A percentile compares a stretch with the other conserved stretches of the same genome.
These are phyloP conservation scores for Charadrius vociferus DNA, from an alignment of 2,113 vertebrate genomes.

Conservation along the genomic window DNA sequence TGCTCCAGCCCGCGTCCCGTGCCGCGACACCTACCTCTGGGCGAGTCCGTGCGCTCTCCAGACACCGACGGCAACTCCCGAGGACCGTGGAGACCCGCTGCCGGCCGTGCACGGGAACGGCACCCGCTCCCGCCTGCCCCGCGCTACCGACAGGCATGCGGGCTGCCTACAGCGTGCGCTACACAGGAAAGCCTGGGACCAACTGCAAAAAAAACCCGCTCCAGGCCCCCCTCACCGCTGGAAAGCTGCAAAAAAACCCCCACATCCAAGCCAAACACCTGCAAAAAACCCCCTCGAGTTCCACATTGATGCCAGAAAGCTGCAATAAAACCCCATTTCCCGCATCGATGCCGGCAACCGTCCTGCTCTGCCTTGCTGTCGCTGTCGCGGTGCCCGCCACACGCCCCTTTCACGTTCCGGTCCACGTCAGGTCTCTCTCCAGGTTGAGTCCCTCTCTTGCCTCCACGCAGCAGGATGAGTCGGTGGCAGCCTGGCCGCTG, in stretches of 20 bases:
- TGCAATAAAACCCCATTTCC: not conserved
- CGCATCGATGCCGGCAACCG: not conserved
- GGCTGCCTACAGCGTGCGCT: not conserved
- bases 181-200: not conserved
- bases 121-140: fast-evolving
- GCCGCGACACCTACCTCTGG: not conserved
- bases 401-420: fast-evolving
- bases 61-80: not conserved
- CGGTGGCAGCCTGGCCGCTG: not conserved
- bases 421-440: fast-evolving
- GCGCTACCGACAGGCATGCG: fast-evolving
- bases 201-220: not conserved
- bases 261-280: not conserved
- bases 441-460: not conserved
- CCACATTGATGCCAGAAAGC: not conserved
- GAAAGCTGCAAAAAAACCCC: not conserved
- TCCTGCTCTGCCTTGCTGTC: not conserved
- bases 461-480: not conserved
- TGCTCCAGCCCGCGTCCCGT: fast-evolving
- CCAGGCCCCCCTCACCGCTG: not conserved
- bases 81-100: fast-evolving
- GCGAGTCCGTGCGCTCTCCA: fast-evolving
- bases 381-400: fast-evolving
- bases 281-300: not conserved
- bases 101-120: fast-evolving